Conservation (phyloP, 2,797 vertebrate genomes). For the Rhincodon typus region DNA sequence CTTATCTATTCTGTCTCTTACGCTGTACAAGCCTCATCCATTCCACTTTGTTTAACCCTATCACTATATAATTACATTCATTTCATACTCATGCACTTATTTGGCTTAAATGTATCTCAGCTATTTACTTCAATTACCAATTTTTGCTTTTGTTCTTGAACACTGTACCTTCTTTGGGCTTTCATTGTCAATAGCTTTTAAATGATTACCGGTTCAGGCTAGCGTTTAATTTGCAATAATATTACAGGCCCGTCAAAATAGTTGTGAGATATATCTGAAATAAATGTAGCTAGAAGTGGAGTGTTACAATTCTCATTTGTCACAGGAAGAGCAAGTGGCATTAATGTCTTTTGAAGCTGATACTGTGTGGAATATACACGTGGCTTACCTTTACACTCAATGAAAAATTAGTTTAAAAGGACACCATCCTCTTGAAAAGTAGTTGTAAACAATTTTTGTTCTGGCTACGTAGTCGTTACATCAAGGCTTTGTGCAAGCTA, state of each 20-base stretch:
- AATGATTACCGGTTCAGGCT: neutral
- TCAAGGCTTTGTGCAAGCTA: neutral
- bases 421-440: neutral
- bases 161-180: neutral
- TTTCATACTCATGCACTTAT: neutral
- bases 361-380: neutral
- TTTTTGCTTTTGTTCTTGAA: neutral
- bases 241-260: neutral
- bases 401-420: neutral
- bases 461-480: neutral
- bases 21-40: neutral
- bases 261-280: neutral
- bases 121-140: neutral
- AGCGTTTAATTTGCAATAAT: neutral
- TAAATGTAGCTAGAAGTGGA: neutral
- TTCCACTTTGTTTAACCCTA: neutral
- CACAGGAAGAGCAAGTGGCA: neutral
- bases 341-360: neutral
- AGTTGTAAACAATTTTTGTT: neutral
- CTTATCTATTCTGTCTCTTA: neutral
- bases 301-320: neutral
- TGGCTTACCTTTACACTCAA: neutral
- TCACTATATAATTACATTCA: neutral
- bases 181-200: neutral
- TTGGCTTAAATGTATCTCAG: neutral